Percentiles rank a stretch among this genome's conserved stretches.
These are phyloP conservation scores for Sphecodes monilicornis DNA, from an alignment of 2,888 invertebrate genomes.

Conservation along the genomic window DNA sequence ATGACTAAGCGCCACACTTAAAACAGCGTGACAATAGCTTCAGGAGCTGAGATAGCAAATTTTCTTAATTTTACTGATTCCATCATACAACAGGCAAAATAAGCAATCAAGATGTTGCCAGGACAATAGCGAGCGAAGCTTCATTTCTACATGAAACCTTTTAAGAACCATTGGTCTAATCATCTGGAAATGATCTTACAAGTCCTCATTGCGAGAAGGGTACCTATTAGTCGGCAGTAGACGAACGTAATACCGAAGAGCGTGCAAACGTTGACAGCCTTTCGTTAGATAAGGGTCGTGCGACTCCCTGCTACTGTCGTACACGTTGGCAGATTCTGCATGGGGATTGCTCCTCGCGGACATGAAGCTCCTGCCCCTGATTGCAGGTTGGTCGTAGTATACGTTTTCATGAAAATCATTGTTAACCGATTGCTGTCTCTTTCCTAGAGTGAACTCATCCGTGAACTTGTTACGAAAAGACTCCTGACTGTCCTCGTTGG, in stretches of 20 bases:
- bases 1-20: not conserved
- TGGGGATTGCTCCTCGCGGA: constrained; percentile 29
- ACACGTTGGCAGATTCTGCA: constrained; percentile 35
- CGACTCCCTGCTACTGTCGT: constrained; percentile 71
- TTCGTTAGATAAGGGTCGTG: constrained; percentile 33
- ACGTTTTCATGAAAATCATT: not conserved
- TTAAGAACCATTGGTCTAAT: not conserved
- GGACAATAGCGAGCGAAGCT: not conserved
- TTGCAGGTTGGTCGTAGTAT: constrained; percentile 16
- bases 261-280: constrained; percentile 12
- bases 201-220: not conserved
- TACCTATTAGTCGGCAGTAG: constrained; percentile 14
- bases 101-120: not conserved
- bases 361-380: constrained; percentile 9
- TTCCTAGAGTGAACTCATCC: constrained; percentile 33
- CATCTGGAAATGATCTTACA: constrained; percentile 20
- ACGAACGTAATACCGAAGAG: constrained; percentile 36
- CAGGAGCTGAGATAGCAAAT: not conserved
- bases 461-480: constrained; percentile 63
- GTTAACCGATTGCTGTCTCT: not conserved
- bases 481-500: constrained; percentile 48
- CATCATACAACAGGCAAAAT: not conserved
- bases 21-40: not conserved
- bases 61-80: constrained; percentile 6
- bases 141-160: not conserved